These are phyloP conservation scores for Drosophila simulans DNA, from an alignment of 1,140 invertebrate genomes.

Conservation along the genomic window DNA sequence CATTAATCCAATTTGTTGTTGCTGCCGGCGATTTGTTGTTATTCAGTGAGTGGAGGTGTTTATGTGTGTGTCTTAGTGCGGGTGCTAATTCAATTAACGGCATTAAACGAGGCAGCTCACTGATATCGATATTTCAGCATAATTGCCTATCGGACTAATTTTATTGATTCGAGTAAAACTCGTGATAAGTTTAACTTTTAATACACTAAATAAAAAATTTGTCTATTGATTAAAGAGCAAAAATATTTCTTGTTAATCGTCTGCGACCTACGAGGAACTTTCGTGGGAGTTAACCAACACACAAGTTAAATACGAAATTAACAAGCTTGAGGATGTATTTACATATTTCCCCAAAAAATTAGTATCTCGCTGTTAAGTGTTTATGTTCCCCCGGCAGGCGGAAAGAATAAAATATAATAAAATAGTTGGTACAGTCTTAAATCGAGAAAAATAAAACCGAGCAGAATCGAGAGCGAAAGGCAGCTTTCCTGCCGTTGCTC, in stretches of 20 bases:
- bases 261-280: no score
- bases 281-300: no score
- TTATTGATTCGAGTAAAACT: no score
- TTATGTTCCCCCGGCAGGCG: conserved; percentile 11
- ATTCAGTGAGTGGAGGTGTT: not conserved
- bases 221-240: no score
- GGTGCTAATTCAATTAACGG: conserved; percentile 71
- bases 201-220: no score
- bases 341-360: conserved; percentile 28
- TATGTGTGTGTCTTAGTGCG: conserved; percentile 8
- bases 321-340: not conserved
- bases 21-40: conserved; percentile 13
- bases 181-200: no score
- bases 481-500: not conserved
- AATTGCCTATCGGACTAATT: conserved; percentile 5
- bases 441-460: conserved; percentile 18
- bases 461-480: conserved; percentile 47
- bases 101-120: conserved; percentile 17
- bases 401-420: not conserved
- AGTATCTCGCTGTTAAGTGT: conserved; percentile 35
- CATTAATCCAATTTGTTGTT: conserved; percentile 75
- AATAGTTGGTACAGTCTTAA: conserved; percentile 17
- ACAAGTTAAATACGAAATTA: no score
- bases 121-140: conserved; percentile 16
- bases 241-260: no score